phyloP scores from a whole-genome alignment of 2,113 vertebrate genomes.

The Neolamprologus hecqui region DNA sequence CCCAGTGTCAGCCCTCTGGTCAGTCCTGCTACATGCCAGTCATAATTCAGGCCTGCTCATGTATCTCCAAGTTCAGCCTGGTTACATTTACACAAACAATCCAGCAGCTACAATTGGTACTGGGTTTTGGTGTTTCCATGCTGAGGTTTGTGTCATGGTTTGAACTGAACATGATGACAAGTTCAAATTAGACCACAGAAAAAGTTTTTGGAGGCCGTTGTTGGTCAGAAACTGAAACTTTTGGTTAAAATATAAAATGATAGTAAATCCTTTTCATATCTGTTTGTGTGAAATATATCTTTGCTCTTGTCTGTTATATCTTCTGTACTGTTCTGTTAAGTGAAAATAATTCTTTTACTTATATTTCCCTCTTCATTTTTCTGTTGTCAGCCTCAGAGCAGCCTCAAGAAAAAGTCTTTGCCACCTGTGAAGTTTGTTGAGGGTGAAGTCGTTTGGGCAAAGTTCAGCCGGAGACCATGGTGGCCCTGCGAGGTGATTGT shows the following conservation, averaged over 20 bases:
- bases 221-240: not conserved
- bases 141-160: not conserved
- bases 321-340: not conserved
- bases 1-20: not conserved
- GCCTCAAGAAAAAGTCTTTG: constrained; percentile 75
- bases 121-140: not conserved
- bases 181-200: not conserved
- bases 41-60: not conserved
- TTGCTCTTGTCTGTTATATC: not conserved
- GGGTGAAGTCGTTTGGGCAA: constrained; percentile 94
- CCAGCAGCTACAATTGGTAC: not conserved
- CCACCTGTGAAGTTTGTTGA: constrained; percentile 83
- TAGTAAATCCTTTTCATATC: not conserved
- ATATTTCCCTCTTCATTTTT: not conserved
- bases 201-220: not conserved
- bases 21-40: not conserved
- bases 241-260: not conserved
- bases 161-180: not conserved
- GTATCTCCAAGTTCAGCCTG: not conserved
- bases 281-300: not conserved
- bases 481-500: constrained; percentile 90
- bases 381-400: constrained; percentile 66
- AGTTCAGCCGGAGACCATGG: constrained; percentile 94
- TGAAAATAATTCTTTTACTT: not conserved
- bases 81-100: not conserved